phyloP scores from a whole-genome alignment of 2,888 invertebrate genomes.

The Megastigmus dorsalis region DNA sequence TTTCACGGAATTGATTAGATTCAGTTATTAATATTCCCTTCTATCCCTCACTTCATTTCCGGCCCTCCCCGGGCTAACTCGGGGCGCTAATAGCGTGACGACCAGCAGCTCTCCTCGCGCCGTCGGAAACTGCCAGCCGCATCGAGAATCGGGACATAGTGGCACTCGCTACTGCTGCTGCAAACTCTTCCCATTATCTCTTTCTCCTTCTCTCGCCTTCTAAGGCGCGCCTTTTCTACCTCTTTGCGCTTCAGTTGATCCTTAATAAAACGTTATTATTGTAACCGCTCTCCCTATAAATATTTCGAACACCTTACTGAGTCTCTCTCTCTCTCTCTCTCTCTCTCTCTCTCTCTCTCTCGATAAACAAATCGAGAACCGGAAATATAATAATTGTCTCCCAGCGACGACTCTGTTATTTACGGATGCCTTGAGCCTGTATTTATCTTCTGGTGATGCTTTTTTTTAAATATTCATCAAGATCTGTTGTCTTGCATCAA shows the following conservation, averaged over 20 bases:
- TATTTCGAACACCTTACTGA: too few relatives aligned
- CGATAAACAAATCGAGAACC: slow-evolving; percentile 16
- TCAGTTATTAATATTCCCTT: slow-evolving; percentile 74
- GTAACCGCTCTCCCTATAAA: slow-evolving; percentile 30
- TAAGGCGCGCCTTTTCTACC: not conserved
- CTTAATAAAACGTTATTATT: slow-evolving; percentile 35
- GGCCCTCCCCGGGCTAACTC: slow-evolving; percentile 71
- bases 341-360: too few relatives aligned
- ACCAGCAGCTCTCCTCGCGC: slow-evolving; percentile 65
- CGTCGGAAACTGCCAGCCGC: slow-evolving; percentile 55
- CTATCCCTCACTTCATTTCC: slow-evolving; percentile 73
- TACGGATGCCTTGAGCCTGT: not conserved
- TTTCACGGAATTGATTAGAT: slow-evolving; percentile 73
- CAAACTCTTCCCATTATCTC: slow-evolving; percentile 35
- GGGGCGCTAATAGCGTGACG: slow-evolving; percentile 72
- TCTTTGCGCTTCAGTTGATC: too few relatives aligned
- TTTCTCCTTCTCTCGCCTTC: slow-evolving; percentile 8
- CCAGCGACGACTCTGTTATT: too few relatives aligned
- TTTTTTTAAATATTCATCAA: too few relatives aligned
- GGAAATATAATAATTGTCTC: slow-evolving; percentile 22
- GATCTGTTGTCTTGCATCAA: too few relatives aligned
- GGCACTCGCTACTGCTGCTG: slow-evolving; percentile 20
- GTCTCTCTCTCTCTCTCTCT: too few relatives aligned
- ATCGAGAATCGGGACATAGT: slow-evolving; percentile 53
- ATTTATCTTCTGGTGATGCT: too few relatives aligned